A percentile compares a stretch with the other conserved stretches of the same genome.
Evolutionary conservation across 2,113 vertebrate genomes (phyloP).

Genomic region (Pluvianellus socialis): DNA sequence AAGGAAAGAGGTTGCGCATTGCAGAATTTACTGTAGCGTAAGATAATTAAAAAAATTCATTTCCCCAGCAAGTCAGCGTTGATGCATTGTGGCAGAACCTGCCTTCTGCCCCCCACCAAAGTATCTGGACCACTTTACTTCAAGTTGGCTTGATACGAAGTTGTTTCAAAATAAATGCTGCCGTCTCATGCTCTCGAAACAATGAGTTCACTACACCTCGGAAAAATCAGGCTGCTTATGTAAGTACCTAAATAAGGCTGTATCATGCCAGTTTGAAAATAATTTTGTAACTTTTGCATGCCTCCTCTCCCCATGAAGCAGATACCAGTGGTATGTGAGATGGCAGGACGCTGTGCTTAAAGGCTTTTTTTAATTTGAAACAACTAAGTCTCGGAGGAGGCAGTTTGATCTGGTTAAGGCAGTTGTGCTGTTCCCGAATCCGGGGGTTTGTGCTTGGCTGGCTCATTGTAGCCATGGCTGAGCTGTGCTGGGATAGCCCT

Average conservation of each 20-base stretch:
- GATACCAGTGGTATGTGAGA: background rate
- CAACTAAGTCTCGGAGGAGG: background rate
- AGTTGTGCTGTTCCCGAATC: background rate
- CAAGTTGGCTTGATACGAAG: background rate
- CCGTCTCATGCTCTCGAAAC: background rate
- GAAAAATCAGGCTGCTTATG: conserved; percentile 4
- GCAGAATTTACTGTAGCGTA: background rate
- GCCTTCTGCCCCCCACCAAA: background rate
- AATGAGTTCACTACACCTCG: background rate
- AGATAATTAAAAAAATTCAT: background rate
- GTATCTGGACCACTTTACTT: background rate
- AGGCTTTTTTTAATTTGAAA: background rate
- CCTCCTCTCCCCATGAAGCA: background rate
- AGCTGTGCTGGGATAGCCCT: background rate
- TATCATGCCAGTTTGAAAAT: background rate
- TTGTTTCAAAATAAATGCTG: background rate
- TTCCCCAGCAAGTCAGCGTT: background rate
- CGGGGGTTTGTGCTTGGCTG: background rate
- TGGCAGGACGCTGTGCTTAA: background rate
- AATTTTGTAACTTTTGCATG: background rate
- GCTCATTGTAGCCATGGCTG: background rate
- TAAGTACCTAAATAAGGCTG: background rate
- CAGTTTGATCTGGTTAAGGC: background rate
- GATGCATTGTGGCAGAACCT: background rate
- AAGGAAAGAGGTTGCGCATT: background rate